Conservation (phyloP, 1,140 invertebrate species). For the Neomicropteryx cornuta region DNA sequence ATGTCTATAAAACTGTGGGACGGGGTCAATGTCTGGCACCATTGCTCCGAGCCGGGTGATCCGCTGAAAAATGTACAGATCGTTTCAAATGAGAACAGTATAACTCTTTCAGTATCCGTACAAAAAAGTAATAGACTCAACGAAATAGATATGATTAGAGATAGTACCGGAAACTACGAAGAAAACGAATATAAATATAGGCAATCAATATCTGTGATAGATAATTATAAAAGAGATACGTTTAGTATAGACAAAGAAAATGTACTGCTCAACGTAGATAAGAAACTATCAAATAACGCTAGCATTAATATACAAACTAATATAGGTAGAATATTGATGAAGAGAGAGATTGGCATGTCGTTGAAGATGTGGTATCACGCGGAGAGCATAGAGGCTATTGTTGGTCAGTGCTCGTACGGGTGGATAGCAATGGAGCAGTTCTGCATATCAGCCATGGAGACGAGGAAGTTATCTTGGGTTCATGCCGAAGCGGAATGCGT, state of each 20-base stretch:
- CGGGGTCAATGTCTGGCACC: conserved; percentile 39
- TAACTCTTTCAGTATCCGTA: conserved; percentile 28
- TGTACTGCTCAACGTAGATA: background rate
- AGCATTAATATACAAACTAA: conserved; percentile 13
- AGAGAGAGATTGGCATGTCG: conserved; percentile 30
- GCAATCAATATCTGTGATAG: too few relatives aligned
- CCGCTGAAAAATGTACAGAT: conserved; percentile 42
- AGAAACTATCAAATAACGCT: background rate
- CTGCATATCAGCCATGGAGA: conserved; percentile 49
- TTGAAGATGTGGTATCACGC: conserved; percentile 40
- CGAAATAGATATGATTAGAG: background rate
- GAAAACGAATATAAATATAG: too few relatives aligned
- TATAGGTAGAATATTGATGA: conserved; percentile 26
- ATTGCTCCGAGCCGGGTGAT: conserved; percentile 43
- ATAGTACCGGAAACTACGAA: too few relatives aligned
- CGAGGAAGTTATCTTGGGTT: conserved; percentile 43
- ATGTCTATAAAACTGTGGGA: conserved; percentile 42
- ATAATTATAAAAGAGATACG: too few relatives aligned
- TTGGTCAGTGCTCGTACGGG: conserved; percentile 48
- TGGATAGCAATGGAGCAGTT: conserved; percentile 46
- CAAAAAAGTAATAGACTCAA: background rate
- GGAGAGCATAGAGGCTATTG: conserved; percentile 39
- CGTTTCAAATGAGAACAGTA: conserved; percentile 41
- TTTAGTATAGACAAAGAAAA: too few relatives aligned
- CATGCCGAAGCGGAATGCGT: conserved; percentile 53